These are phyloP conservation scores for Zosterops pallidus DNA, from an alignment of 2,113 vertebrate species.

Conservation along the genomic window DNA sequence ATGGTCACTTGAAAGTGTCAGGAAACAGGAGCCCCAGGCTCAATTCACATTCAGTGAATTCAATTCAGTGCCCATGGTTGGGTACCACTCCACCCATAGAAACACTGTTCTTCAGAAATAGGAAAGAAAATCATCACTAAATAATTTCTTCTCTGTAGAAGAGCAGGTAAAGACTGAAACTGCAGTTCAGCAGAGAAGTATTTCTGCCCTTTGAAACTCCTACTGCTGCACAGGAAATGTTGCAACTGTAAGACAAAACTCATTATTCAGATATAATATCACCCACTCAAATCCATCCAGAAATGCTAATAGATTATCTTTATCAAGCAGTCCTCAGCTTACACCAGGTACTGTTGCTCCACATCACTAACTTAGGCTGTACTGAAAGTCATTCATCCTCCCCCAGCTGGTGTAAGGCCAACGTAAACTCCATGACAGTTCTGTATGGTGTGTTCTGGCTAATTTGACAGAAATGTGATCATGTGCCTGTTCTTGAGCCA, in stretches of 20 bases:
- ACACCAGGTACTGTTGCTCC: neutral
- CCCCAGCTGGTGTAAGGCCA: conserved; percentile 18
- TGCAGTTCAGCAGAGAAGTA: neutral
- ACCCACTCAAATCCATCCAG: neutral
- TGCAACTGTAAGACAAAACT: neutral
- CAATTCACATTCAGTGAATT: neutral
- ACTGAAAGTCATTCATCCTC: neutral
- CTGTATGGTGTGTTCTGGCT: neutral
- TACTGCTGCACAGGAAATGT: neutral
- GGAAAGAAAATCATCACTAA: neutral
- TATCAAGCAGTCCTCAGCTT: neutral
- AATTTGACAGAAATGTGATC: conserved; percentile 61
- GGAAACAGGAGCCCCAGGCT: neutral
- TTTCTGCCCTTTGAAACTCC: neutral
- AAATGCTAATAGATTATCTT: neutral
- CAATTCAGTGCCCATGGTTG: neutral
- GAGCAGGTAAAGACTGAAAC: neutral
- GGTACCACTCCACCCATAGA: neutral
- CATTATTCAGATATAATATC: neutral
- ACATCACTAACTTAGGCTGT: neutral
- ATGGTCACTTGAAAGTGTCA: neutral
- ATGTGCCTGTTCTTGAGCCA: conserved; percentile 4
- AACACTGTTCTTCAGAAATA: neutral
- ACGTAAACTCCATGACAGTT: neutral
- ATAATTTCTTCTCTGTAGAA: neutral